These are phyloP conservation scores for Polydrusus tereticollis DNA, from an alignment of 2,888 invertebrate species.

Conservation along the genomic window DNA sequence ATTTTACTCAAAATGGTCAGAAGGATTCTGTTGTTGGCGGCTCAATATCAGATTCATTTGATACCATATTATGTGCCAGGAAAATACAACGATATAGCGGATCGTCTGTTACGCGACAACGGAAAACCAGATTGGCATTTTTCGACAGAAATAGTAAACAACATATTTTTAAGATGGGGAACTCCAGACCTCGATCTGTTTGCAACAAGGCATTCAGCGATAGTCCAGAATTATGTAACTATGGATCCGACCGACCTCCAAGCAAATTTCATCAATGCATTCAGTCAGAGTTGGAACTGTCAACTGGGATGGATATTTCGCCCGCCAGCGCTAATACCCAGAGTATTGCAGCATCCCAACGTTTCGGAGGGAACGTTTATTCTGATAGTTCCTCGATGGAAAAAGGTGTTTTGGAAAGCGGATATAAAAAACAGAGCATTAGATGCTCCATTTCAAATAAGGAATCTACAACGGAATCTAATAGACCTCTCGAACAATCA, in stretches of 20 bases:
- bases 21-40: background rate
- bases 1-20: background rate
- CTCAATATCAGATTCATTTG: background rate
- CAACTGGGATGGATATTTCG: constrained; percentile 55
- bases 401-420: constrained; percentile 55
- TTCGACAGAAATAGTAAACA: constrained; percentile 4
- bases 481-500: background rate
- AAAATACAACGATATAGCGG: constrained; percentile 45
- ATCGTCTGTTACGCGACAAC: constrained; percentile 39
- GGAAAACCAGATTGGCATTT: constrained; percentile 48
- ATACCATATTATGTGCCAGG: constrained; percentile 35
- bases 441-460: constrained; percentile 5
- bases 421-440: constrained; percentile 58
- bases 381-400: constrained; percentile 39
- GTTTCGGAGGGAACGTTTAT: background rate
- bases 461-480: background rate
- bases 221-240: constrained; percentile 42
- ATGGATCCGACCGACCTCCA: constrained; percentile 33
- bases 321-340: constrained; percentile 54
- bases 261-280: constrained; percentile 44
- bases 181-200: constrained; percentile 46
- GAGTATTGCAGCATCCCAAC: constrained; percentile 51
- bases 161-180: constrained; percentile 42
- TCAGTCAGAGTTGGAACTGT: constrained; percentile 39
- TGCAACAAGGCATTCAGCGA: constrained; percentile 39